Conservation (phyloP, 2,797 vertebrate species). For the Sebastes paucispinis region DNA sequence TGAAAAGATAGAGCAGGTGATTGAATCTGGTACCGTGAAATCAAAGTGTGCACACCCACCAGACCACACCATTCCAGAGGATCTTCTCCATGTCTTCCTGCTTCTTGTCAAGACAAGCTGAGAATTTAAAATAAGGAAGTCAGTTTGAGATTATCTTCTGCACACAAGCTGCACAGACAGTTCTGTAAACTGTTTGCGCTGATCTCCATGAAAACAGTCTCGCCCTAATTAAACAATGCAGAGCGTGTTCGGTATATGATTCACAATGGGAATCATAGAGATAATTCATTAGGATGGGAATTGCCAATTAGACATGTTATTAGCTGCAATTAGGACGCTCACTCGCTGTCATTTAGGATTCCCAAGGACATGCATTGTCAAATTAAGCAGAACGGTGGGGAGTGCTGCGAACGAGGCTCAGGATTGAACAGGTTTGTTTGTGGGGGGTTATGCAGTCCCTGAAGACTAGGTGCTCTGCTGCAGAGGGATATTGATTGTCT, state of each 20-base stretch:
- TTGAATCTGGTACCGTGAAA: conserved; percentile 20
- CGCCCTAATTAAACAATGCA: conserved; percentile 34
- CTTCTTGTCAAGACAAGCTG: neutral
- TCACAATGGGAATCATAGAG: conserved; percentile 27
- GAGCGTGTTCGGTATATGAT: conserved; percentile 30
- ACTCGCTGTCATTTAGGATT: conserved; percentile 18
- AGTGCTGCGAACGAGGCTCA: conserved; percentile 17
- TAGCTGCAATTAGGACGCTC: conserved; percentile 36
- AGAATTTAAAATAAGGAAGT: neutral
- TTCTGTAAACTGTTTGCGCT: neutral
- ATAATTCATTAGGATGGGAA: conserved; percentile 42
- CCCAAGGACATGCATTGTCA: conserved; percentile 11
- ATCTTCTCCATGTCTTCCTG: neutral
- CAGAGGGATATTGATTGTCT: conserved; percentile 25
- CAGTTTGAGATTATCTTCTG: conserved; percentile 25
- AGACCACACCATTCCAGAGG: neutral
- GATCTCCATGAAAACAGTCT: conserved; percentile 39
- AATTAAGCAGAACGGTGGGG: conserved; percentile 14
- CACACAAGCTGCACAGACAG: neutral
- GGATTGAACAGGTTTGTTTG: conserved; percentile 9
- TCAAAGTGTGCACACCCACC: neutral
- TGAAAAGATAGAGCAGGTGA: neutral
- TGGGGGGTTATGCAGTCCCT: neutral
- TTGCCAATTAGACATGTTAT: conserved; percentile 55
- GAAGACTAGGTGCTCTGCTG: neutral